These are phyloP conservation scores for Pseudomyrmex cubaensis DNA, from an alignment of 1,140 invertebrate species.

Conservation along the genomic window DNA sequence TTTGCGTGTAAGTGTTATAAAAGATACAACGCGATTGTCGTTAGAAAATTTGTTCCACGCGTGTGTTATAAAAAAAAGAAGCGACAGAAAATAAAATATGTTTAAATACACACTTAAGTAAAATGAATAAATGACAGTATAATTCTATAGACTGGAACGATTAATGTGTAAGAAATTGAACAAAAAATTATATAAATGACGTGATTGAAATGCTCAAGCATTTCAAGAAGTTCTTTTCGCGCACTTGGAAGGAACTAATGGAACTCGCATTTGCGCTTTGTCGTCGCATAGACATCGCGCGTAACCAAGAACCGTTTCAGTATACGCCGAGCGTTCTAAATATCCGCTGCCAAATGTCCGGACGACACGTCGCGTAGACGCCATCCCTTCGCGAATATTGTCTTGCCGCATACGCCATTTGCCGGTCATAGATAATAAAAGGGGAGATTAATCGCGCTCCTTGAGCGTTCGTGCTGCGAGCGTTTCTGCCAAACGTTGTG, in stretches of 20 bases:
- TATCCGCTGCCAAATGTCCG: slow-evolving; percentile 66
- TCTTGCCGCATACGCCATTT: slow-evolving; percentile 53
- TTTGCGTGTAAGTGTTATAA: neutral
- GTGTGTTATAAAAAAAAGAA: slow-evolving; percentile 6
- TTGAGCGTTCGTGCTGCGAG: slow-evolving; percentile 20
- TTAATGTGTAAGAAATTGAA: neutral
- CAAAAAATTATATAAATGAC: neutral
- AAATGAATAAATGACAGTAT: slow-evolving; percentile 21
- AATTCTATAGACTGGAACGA: neutral
- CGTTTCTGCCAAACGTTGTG: slow-evolving; percentile 66
- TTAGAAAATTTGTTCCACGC: neutral
- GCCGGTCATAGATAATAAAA: slow-evolving; percentile 65
- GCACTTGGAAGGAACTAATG: slow-evolving; percentile 1
- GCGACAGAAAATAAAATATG: neutral
- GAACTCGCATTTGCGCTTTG: slow-evolving; percentile 40
- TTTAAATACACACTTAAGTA: neutral
- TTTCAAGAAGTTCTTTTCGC: neutral
- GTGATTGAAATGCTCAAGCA: slow-evolving; percentile 8
- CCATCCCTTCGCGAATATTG: slow-evolving; percentile 59
- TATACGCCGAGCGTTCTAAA: slow-evolving; percentile 57
- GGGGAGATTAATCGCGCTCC: slow-evolving; percentile 63
- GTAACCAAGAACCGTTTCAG: slow-evolving; percentile 8
- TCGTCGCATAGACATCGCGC: slow-evolving; percentile 16
- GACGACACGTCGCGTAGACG: slow-evolving; percentile 58
- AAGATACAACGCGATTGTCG: neutral